phyloP scores from a whole-genome alignment of 2,888 invertebrate species.

The Andricus quercusramuli region DNA sequence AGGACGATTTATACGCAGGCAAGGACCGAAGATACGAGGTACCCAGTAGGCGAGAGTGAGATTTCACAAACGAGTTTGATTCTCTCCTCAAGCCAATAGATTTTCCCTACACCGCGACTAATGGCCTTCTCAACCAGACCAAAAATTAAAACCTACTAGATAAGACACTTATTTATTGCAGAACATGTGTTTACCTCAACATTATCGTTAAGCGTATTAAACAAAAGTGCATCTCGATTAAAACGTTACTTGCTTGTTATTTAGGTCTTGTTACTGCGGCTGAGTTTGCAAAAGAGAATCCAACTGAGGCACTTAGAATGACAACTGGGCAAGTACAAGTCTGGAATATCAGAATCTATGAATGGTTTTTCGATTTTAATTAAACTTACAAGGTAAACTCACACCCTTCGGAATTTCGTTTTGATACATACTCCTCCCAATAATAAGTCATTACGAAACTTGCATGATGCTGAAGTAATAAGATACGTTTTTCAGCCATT shows the following conservation, averaged over 20 bases:
- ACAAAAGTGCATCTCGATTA: slow-evolving; percentile 4
- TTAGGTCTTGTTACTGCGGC: neutral
- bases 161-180: slow-evolving; percentile 50
- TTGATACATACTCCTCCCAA: too few species aligned
- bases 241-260: slow-evolving; percentile 16
- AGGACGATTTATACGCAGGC: slow-evolving; percentile 59
- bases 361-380: too few species aligned
- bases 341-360: too few species aligned
- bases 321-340: too few species aligned
- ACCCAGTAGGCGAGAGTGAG: slow-evolving; percentile 53
- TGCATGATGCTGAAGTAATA: too few species aligned
- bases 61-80: slow-evolving; percentile 53
- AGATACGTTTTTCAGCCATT: too few species aligned
- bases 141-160: slow-evolving; percentile 55
- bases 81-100: slow-evolving; percentile 30
- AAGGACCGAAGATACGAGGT: slow-evolving; percentile 57
- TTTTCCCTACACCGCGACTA: slow-evolving; percentile 32
- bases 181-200: slow-evolving; percentile 39
- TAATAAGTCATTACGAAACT: too few species aligned
- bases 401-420: too few species aligned
- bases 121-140: slow-evolving; percentile 44
- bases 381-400: too few species aligned
- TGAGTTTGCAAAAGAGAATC: too few species aligned
- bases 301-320: neutral
- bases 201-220: slow-evolving; percentile 38